A percentile compares a stretch with the other conserved stretches of the same genome.
Conservation (phyloP, 2,797 vertebrate species). For the Allobates femoralis region DNA sequence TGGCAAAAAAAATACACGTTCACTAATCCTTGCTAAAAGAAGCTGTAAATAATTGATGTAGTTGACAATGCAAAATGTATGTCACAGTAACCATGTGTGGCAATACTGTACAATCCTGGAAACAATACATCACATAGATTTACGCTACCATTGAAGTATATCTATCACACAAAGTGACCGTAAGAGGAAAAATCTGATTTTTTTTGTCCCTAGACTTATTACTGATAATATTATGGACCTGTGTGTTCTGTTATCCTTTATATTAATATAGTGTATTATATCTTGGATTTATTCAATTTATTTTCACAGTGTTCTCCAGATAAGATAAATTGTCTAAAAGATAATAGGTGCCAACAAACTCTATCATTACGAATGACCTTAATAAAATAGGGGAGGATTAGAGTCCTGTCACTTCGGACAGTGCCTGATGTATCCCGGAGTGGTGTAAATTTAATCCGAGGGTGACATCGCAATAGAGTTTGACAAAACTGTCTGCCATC, state of each 20-base stretch:
- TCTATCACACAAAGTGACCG: neutral
- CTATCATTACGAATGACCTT: conserved; percentile 54
- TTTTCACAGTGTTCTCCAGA: conserved; percentile 26
- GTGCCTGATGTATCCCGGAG: conserved; percentile 25
- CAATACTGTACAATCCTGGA: neutral
- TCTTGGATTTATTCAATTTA: conserved; percentile 36
- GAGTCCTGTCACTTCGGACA: conserved; percentile 35
- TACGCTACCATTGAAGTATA: neutral
- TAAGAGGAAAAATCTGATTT: neutral
- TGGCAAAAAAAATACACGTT: neutral
- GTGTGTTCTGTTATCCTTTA: conserved; percentile 25
- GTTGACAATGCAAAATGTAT: neutral
- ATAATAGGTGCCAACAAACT: conserved; percentile 45
- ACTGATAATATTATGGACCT: neutral
- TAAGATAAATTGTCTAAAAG: conserved; percentile 37
- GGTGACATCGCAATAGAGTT: conserved; percentile 43
- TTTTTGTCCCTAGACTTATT: neutral
- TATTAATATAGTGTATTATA: conserved; percentile 21
- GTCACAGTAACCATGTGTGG: neutral
- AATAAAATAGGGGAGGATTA: conserved; percentile 55
- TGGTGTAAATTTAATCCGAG: conserved; percentile 31
- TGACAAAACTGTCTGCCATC: conserved; percentile 40
- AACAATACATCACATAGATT: neutral
- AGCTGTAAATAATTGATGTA: neutral
- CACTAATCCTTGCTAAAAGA: neutral